Conservation (phyloP, 2,797 vertebrate species). For the Neoniphon sammara region DNA sequence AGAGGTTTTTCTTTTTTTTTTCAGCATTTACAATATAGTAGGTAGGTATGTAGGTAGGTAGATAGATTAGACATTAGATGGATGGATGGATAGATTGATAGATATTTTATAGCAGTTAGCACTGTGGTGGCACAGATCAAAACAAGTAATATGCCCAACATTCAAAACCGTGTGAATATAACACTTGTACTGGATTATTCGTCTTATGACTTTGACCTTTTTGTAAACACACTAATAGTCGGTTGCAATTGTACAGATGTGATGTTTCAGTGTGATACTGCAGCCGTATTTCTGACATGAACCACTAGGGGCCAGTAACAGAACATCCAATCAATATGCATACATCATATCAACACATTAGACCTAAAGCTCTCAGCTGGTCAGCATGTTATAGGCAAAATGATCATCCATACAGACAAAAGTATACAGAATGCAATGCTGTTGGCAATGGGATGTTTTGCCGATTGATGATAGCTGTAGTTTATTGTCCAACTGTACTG, state of each 20-base stretch:
- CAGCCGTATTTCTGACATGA: conserved; percentile 27
- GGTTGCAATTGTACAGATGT: no score
- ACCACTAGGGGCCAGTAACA: conserved; percentile 80
- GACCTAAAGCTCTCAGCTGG: conserved; percentile 39
- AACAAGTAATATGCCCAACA: not conserved
- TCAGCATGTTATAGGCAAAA: conserved; percentile 44
- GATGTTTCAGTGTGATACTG: not conserved
- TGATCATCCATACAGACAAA: conserved; percentile 56
- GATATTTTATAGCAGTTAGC: no score
- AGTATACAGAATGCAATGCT: conserved; percentile 13
- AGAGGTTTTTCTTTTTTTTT: conserved; percentile 12
- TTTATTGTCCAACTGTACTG: conserved; percentile 53
- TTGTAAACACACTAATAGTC: not conserved
- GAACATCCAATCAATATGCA: conserved; percentile 51
- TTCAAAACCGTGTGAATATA: not conserved
- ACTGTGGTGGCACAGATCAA: no score
- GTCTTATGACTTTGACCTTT: not conserved
- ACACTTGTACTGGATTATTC: not conserved
- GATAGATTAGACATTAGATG: no score
- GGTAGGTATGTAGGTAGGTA: no score
- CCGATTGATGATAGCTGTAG: conserved; percentile 45
- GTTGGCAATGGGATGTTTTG: conserved; percentile 10
- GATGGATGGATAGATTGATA: no score
- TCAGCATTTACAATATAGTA: conserved; percentile 9
- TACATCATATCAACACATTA: conserved; percentile 15